phyloP scores from a whole-genome alignment of 2,113 vertebrate species.

The Sphyrna mokarran region DNA sequence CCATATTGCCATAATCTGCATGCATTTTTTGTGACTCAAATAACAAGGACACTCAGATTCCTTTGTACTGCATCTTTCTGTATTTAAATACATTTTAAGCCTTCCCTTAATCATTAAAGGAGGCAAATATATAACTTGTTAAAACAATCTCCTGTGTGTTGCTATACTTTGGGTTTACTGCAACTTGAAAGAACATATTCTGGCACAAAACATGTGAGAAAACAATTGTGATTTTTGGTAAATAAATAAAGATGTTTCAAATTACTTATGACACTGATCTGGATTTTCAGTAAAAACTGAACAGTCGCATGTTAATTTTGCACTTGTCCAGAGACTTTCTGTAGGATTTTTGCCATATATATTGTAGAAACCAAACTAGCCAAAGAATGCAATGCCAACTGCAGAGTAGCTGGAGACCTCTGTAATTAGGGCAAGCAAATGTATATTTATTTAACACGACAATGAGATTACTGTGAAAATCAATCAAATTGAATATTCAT shows the following conservation, averaged over 20 bases:
- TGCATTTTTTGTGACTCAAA: too few relatives aligned
- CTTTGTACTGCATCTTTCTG: not conserved
- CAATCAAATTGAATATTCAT: not conserved
- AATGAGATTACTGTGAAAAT: not conserved
- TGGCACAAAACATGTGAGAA: not conserved
- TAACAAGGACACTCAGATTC: not conserved
- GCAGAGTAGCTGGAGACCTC: not conserved
- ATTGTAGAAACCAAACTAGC: not conserved
- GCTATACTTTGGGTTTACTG: not conserved
- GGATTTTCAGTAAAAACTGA: not conserved
- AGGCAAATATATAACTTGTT: not conserved
- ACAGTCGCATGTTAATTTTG: not conserved
- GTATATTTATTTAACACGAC: not conserved
- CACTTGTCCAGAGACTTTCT: not conserved
- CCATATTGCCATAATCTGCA: too few relatives aligned
- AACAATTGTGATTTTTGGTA: not conserved
- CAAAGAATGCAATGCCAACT: not conserved
- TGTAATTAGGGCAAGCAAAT: not conserved
- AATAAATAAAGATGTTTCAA: not conserved
- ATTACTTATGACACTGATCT: not conserved
- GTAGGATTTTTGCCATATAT: not conserved
- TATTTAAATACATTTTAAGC: not conserved
- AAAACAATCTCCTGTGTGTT: not conserved
- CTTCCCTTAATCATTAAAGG: not conserved
- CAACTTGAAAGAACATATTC: not conserved